Evolutionary conservation across 64 coral and sea anemone species (phyloP).

Genomic region (Montipora sp.): DNA sequence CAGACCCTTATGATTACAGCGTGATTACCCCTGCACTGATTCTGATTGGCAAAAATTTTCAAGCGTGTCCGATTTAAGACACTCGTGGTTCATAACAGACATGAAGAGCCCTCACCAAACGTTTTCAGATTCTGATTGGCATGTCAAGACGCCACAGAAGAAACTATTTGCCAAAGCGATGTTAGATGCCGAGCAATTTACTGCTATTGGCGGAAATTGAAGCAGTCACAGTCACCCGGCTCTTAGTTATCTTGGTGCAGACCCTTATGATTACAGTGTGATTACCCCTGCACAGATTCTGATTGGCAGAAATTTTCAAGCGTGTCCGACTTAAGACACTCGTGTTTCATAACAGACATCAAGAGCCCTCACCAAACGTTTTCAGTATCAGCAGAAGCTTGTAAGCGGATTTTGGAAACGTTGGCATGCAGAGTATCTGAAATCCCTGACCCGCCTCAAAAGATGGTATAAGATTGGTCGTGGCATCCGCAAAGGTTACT

Average conservation of each 20-base stretch:
- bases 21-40: neutral
- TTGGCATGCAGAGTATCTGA: too few relatives aligned
- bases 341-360: neutral
- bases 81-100: neutral
- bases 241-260: slow-evolving; percentile 3
- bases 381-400: too few relatives aligned
- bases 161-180: neutral
- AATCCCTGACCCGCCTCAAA: too few relatives aligned
- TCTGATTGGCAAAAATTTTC: neutral
- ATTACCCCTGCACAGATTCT: neutral
- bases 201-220: neutral
- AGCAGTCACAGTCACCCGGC: neutral
- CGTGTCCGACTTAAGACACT: neutral
- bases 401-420: too few relatives aligned
- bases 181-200: neutral
- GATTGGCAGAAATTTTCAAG: neutral
- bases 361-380: too few relatives aligned
- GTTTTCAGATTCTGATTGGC: too few relatives aligned
- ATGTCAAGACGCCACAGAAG: neutral
- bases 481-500: neutral
- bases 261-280: neutral
- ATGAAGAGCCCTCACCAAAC: too few relatives aligned
- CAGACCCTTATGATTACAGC: slow-evolving; percentile 7
- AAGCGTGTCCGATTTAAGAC: neutral
- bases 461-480: neutral